phyloP scores from a whole-genome alignment of 2,888 invertebrate species.

The Agapostemon virescens region DNA sequence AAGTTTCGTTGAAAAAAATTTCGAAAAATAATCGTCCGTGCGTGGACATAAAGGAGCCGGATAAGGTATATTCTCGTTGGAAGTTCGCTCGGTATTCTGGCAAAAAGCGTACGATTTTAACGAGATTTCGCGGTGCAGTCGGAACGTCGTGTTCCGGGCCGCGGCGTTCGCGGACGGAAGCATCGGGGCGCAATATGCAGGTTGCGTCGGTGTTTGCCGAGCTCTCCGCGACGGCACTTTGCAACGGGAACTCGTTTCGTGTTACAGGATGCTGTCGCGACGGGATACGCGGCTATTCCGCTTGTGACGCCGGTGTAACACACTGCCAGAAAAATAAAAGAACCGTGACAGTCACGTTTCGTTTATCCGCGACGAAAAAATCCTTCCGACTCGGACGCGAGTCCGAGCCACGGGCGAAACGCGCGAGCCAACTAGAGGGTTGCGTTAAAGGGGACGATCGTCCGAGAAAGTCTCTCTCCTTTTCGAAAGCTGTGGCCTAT shows the following conservation, averaged over 20 bases:
- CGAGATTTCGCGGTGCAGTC: constrained; percentile 20
- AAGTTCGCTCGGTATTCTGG: background rate
- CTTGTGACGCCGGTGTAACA: constrained; percentile 10
- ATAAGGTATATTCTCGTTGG: too few relatives aligned
- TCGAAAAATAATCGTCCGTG: background rate
- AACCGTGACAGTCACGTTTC: constrained; percentile 24
- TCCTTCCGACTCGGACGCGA: background rate
- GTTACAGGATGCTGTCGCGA: constrained; percentile 33
- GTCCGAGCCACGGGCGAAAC: background rate
- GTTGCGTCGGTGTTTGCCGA: constrained; percentile 50
- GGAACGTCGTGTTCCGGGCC: background rate
- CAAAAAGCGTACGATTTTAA: constrained; percentile 5
- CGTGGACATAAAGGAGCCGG: background rate
- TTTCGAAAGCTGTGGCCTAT: background rate
- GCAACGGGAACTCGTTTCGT: constrained; percentile 51
- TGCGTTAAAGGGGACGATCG: background rate
- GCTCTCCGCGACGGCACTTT: constrained; percentile 48
- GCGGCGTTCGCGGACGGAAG: constrained; percentile 23
- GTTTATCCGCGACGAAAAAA: constrained; percentile 17
- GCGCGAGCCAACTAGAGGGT: background rate
- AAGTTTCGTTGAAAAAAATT: background rate
- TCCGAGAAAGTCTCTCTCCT: background rate
- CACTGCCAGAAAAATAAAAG: constrained; percentile 5
- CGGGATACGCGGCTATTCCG: constrained; percentile 9
- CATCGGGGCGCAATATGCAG: constrained; percentile 45